Conservation (phyloP, 2,888 invertebrate species). For the Polydrusus tereticollis region DNA sequence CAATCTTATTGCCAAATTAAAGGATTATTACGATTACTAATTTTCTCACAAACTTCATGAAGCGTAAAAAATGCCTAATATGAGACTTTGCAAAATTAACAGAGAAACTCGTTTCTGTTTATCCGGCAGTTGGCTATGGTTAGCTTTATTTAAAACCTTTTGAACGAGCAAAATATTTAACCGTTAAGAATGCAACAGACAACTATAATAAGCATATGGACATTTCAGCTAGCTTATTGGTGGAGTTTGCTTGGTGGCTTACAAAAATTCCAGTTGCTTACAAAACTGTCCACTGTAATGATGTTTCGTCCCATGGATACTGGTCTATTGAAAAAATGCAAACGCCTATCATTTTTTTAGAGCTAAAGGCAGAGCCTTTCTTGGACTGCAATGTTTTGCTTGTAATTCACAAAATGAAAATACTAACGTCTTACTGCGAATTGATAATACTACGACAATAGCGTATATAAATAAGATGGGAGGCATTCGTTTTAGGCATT, state of each 20-base stretch:
- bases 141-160: conserved; percentile 47
- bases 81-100: conserved; percentile 49
- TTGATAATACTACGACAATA: conserved; percentile 45
- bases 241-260: conserved; percentile 53
- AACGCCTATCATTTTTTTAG: conserved; percentile 52
- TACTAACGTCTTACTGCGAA: conserved; percentile 26
- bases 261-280: conserved; percentile 21
- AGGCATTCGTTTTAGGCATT: background rate
- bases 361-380: conserved; percentile 51
- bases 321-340: conserved; percentile 46
- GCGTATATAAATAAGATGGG: conserved; percentile 46
- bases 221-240: conserved; percentile 16
- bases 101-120: conserved; percentile 50
- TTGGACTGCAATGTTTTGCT: conserved; percentile 52
- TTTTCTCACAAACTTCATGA: background rate
- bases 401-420: conserved; percentile 19
- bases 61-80: conserved; percentile 32
- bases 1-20: conserved; percentile 1
- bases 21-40: background rate
- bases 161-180: conserved; percentile 46
- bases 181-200: conserved; percentile 34
- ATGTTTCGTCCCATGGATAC: conserved; percentile 32
- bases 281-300: conserved; percentile 32
- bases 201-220: conserved; percentile 44
- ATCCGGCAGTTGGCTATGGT: conserved; percentile 54